phyloP scores from a whole-genome alignment of 2,888 invertebrate species.

The Drosophila atroscutellata region DNA sequence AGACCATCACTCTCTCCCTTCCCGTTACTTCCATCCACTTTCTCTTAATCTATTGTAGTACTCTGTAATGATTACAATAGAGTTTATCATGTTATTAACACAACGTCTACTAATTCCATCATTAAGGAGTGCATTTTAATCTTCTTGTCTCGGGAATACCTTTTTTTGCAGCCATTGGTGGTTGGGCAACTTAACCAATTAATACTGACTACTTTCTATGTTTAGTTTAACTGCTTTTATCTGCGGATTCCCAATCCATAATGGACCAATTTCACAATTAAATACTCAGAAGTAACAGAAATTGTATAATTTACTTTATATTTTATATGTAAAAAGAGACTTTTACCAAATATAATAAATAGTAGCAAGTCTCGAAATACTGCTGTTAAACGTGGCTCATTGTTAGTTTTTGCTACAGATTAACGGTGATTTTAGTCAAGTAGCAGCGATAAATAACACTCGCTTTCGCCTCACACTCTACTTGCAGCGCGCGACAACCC shows the following conservation, averaged over 20 bases:
- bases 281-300: not conserved
- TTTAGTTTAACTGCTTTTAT: not conserved
- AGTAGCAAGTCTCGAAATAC: not conserved
- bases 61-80: not conserved
- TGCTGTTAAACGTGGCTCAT: not conserved
- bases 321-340: not conserved
- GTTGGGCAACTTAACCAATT: not conserved
- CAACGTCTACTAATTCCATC: not conserved
- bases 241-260: not conserved
- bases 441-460: slow-evolving; percentile 42
- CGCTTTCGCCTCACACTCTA: not conserved
- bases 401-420: not conserved
- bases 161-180: not conserved
- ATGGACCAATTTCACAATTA: not conserved
- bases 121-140: not conserved
- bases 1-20: not conserved
- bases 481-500: slow-evolving; percentile 31
- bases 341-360: not conserved
- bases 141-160: not conserved
- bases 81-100: not conserved
- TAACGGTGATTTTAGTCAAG: slow-evolving; percentile 19
- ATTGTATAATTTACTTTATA: not conserved
- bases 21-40: not conserved
- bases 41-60: not conserved
- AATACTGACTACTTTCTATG: not conserved